Base-by-base conservation (phyloP, 1,140 invertebrate species). In the Sycophaga agraensis region DNA sequence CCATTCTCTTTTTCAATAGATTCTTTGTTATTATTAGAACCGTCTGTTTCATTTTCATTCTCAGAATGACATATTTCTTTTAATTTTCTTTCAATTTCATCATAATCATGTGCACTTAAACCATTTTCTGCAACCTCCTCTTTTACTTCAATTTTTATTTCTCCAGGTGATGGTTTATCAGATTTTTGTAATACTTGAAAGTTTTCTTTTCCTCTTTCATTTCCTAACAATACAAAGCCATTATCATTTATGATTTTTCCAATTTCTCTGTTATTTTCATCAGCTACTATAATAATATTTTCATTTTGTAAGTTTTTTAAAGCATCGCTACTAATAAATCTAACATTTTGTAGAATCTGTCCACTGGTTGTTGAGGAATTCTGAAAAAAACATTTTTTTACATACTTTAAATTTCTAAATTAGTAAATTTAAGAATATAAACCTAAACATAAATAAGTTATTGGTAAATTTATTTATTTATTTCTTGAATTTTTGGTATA, bases 11-110 rank as follows among this genome's bases (percentile, higher is more conserved):
- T 61, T 61, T 50, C 55, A n/a, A 14, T 9, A 21, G 45, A 42
- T 9, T 71, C 67, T 17, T 51, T 63, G 40, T 64, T 66, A 16
- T 63, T 66, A 8, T 63, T 45, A 26, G 40, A 51, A 43, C 17
- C 19, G 14, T 57, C 53, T 28, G 16, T 35, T 53, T 46, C 59
- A 46, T 31, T 31, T n/a, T 59, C 57, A 46, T 43, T 50, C 51
- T 57, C 46, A 42, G 53, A 65, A 46, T 61, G 35, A 17, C 59
- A 54, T 11, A 63, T 55, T 46, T 63, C 55, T 31, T 66, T 24
- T 19, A 61, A 21, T 49, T 63, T 58, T 31, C 51, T 63, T 43
- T 74, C 72, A 34, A 74, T 72, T 40, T 73, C 72, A 37, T 74
- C 72, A 22, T 73, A 74, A 59, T 61, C 63, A 51, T 71, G 62